Conservation (phyloP, 2,113 vertebrate species). For the Barbus barbus region DNA sequence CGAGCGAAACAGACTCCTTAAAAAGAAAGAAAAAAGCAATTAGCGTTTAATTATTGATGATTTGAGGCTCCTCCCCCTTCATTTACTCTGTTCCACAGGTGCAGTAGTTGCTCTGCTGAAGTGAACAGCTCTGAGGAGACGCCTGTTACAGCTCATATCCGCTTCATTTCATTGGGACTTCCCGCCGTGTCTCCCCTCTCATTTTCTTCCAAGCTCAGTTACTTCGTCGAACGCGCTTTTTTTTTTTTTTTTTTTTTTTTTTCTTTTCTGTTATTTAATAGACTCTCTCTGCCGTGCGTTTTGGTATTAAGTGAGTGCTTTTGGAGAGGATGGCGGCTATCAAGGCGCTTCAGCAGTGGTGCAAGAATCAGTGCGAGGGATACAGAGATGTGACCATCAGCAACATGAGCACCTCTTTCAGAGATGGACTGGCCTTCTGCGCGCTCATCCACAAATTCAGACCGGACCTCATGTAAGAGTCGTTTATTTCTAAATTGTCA, state of each 20-base stretch:
- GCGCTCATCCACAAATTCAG: slow-evolving; percentile 93
- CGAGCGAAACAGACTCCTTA: neutral
- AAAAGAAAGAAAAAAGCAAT: neutral
- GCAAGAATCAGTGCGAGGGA: slow-evolving; percentile 86
- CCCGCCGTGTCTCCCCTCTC: neutral
- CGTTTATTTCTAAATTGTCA: neutral
- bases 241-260: too few species aligned
- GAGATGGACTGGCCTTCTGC: slow-evolving; percentile 93
- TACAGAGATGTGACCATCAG: slow-evolving; percentile 87
- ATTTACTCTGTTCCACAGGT: slow-evolving; percentile 20
- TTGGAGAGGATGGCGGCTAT: slow-evolving; percentile 83
- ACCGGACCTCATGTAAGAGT: slow-evolving; percentile 93
- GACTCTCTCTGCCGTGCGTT: neutral
- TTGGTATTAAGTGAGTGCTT: too few species aligned
- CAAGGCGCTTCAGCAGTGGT: slow-evolving; percentile 92
- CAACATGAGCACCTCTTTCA: slow-evolving; percentile 97
- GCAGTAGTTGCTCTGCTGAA: neutral
- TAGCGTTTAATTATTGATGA: slow-evolving; percentile 11
- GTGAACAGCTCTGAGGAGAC: neutral
- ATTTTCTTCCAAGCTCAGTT: neutral
- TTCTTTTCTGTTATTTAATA: neutral
- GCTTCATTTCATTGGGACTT: neutral
- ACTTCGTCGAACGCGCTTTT: neutral
- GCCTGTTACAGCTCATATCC: neutral
- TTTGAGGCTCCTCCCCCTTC: slow-evolving; percentile 15